A percentile compares a stretch with the other conserved stretches of the same genome.
Evolutionary conservation across 2,888 invertebrate genomes (phyloP).

Genomic region (Mycalesis mineus): DNA sequence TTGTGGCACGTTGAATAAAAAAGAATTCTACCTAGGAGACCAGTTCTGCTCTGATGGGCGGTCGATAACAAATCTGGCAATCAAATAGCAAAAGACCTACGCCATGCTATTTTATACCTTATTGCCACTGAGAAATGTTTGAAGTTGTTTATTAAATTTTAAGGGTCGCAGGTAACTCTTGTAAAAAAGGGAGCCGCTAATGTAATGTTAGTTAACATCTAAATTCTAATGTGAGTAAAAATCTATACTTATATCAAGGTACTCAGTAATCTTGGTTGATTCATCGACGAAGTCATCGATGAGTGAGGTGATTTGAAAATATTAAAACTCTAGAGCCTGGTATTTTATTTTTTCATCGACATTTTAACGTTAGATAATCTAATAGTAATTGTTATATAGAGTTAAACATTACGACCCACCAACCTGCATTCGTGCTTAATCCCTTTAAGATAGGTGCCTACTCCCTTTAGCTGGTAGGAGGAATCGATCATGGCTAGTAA

Average conservation of each 20-base stretch:
- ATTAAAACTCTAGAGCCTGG: no score
- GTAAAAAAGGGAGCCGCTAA: neutral
- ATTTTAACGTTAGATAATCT: no score
- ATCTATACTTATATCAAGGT: neutral
- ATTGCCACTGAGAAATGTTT: neutral
- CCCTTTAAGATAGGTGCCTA: no score
- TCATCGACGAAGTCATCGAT: no score
- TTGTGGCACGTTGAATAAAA: neutral
- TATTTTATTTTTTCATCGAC: no score
- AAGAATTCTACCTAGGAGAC: constrained; percentile 17
- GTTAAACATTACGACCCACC: no score
- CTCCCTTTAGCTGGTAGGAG: no score
- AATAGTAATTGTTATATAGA: no score
- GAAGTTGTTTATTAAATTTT: neutral
- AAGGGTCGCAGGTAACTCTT: neutral
- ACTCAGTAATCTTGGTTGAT: neutral
- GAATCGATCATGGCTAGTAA: no score
- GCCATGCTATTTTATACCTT: neutral
- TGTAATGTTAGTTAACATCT: neutral
- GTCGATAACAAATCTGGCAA: constrained; percentile 37
- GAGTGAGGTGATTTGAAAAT: no score
- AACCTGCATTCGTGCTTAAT: no score
- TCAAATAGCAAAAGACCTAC: constrained; percentile 8
- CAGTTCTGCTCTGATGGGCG: constrained; percentile 43
- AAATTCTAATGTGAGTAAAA: neutral